A percentile compares a stretch with the other conserved stretches of the same genome.
phyloP scores from a whole-genome alignment of 2,888 invertebrate species.

The Apodemia zela region DNA sequence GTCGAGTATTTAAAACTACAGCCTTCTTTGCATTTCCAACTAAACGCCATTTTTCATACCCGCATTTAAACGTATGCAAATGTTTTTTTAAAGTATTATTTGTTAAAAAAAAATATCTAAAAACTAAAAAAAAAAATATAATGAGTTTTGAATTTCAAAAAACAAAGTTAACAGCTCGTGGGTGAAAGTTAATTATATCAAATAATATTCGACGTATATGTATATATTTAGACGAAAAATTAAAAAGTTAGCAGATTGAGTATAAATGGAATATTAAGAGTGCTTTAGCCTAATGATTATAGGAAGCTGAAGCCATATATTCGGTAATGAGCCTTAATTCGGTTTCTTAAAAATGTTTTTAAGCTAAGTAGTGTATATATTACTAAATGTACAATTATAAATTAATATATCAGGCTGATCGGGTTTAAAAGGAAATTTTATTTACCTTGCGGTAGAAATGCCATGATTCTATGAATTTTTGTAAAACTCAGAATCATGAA shows the following conservation, averaged over 20 bases:
- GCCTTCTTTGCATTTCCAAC: too few species aligned
- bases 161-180: background rate
- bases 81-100: too few species aligned
- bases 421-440: too few species aligned
- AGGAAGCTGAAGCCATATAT: background rate
- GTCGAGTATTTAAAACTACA: background rate
- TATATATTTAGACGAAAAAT: background rate
- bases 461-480: too few species aligned
- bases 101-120: background rate
- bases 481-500: too few species aligned
- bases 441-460: too few species aligned
- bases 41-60: background rate
- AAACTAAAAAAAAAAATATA: background rate
- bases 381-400: too few species aligned
- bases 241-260: constrained; percentile 1
- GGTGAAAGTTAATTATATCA: background rate
- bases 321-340: background rate
- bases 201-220: background rate
- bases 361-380: too few species aligned
- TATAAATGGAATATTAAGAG: background rate
- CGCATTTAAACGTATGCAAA: too few species aligned
- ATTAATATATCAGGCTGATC: too few species aligned
- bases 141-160: background rate
- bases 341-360: too few species aligned
- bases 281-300: background rate